phyloP scores from a whole-genome alignment of 1,140 invertebrate genomes.

The Drosophila pandora region DNA sequence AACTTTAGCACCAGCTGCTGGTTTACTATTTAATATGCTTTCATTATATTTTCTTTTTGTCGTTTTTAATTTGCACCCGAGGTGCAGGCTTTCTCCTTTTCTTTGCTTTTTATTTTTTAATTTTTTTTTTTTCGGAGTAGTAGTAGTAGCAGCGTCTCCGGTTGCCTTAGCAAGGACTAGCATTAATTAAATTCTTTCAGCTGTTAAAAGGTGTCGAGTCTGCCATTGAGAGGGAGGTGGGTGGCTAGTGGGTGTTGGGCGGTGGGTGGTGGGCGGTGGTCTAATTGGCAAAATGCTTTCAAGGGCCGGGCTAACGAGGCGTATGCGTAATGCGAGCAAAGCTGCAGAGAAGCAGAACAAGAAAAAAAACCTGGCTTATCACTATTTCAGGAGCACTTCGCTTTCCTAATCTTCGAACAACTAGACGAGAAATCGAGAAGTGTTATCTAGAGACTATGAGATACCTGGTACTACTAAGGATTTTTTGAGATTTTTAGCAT shows the following conservation, averaged over 20 bases:
- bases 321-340: constrained; percentile 52
- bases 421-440: no score
- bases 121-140: constrained; percentile 21
- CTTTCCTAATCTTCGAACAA: constrained; percentile 42
- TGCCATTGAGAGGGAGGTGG: constrained; percentile 2
- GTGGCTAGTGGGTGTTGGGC: no score
- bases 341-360: neutral
- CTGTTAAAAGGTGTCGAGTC: constrained; percentile 48
- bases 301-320: constrained; percentile 40
- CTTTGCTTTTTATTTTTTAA: constrained; percentile 17
- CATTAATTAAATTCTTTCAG: constrained; percentile 78
- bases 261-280: neutral
- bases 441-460: no score
- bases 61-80: neutral
- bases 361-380: constrained; percentile 20
- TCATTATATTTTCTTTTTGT: neutral
- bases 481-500: no score
- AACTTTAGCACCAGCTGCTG: neutral
- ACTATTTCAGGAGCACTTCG: constrained; percentile 10
- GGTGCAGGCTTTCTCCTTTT: constrained; percentile 3
- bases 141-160: constrained; percentile 5
- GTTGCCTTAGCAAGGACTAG: constrained; percentile 42
- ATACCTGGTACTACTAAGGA: no score
- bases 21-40: constrained; percentile 2
- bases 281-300: constrained; percentile 67